phyloP scores from a whole-genome alignment of 2,888 invertebrate species.

The Melanargia galathea region DNA sequence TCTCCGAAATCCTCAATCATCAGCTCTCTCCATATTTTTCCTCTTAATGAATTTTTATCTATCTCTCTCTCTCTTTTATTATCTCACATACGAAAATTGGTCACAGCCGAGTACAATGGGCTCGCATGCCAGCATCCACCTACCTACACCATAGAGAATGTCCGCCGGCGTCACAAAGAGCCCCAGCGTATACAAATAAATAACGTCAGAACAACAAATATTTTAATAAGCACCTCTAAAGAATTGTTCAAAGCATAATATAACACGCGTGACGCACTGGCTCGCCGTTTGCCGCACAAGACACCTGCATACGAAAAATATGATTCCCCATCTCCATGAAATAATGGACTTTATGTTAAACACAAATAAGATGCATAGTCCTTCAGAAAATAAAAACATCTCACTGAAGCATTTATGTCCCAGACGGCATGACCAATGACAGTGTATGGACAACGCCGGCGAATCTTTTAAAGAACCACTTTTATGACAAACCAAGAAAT shows the following conservation, averaged over 20 bases:
- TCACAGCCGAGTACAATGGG: slow-evolving; percentile 70
- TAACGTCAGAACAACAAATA: slow-evolving; percentile 80
- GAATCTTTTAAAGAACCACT: slow-evolving; percentile 71
- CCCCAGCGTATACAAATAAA: slow-evolving; percentile 77
- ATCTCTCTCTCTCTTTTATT: too few relatives aligned
- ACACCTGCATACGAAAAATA: slow-evolving; percentile 44
- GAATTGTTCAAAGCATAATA: slow-evolving; percentile 70
- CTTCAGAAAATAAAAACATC: slow-evolving; percentile 42
- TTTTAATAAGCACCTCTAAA: slow-evolving; percentile 79
- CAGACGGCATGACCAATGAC: slow-evolving; percentile 73
- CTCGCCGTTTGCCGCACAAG: slow-evolving; percentile 39
- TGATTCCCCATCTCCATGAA: not conserved
- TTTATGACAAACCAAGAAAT: slow-evolving; percentile 70
- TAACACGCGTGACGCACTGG: slow-evolving; percentile 68
- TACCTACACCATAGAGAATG: slow-evolving; percentile 59
- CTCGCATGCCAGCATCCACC: slow-evolving; percentile 55
- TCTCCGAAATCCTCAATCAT: too few relatives aligned
- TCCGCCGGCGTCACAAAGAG: slow-evolving; percentile 72
- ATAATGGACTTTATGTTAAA: slow-evolving; percentile 41
- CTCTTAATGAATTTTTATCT: too few relatives aligned
- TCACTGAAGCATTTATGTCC: slow-evolving; percentile 48
- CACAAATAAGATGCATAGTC: slow-evolving; percentile 44
- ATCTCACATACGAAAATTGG: slow-evolving; percentile 68
- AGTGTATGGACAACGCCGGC: slow-evolving; percentile 60
- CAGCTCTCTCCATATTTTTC: too few relatives aligned